Conservation (phyloP, 2,113 vertebrate genomes). For the Anarhynchus alexandrinus region DNA sequence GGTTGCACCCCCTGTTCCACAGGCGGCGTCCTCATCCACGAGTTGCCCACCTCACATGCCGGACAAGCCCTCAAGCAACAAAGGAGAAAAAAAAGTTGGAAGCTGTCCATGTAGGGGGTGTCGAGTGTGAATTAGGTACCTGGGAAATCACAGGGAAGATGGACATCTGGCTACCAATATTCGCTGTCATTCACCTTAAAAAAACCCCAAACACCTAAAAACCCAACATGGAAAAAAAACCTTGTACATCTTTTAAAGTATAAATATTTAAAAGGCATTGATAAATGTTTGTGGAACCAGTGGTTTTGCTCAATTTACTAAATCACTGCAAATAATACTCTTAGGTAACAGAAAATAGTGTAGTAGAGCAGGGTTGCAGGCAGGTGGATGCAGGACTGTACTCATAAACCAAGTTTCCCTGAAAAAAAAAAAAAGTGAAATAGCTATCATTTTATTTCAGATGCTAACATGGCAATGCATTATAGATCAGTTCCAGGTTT, state of each 20-base stretch:
- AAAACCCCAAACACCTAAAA: neutral
- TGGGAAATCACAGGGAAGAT: neutral
- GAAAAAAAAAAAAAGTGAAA: neutral
- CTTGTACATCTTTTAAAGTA: neutral
- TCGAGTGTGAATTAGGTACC: neutral
- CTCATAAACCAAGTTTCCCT: neutral
- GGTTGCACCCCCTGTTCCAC: neutral
- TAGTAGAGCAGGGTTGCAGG: neutral
- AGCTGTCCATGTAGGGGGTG: neutral
- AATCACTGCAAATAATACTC: neutral
- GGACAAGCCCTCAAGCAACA: neutral
- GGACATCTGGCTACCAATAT: neutral
- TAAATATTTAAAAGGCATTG: neutral
- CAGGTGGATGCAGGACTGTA: neutral
- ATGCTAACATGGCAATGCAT: neutral
- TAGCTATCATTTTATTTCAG: neutral
- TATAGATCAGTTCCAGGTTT: neutral
- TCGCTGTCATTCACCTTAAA: neutral
- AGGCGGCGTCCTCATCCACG: rapidly evolving
- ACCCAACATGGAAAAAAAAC: neutral
- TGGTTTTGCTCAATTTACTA: neutral
- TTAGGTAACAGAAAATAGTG: neutral
- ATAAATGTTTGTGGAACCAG: neutral
- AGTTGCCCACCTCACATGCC: rapidly evolving
- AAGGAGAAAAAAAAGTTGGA: neutral